Conservation (phyloP, 2,888 invertebrate species). For the Macrophya annulata region DNA sequence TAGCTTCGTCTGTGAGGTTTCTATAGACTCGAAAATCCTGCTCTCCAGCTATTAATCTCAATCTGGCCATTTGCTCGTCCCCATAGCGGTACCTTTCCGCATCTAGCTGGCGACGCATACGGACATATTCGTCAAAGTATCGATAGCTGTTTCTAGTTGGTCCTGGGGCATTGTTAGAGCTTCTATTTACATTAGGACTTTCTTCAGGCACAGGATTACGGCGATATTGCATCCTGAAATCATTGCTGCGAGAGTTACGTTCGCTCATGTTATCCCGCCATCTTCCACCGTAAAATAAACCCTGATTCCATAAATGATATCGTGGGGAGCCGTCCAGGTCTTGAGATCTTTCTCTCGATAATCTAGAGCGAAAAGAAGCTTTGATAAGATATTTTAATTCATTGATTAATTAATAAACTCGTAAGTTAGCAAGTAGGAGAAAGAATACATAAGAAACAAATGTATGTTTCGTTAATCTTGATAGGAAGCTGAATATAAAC, state of each 20-base stretch:
- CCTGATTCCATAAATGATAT: constrained; percentile 60
- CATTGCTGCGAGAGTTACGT: constrained; percentile 39
- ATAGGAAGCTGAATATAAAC: background rate
- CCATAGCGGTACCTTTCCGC: constrained; percentile 15
- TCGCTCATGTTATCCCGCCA: constrained; percentile 37
- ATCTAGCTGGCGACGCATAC: constrained; percentile 45
- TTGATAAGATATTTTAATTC: background rate
- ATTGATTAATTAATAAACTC: background rate
- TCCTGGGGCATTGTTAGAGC: background rate
- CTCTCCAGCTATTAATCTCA: constrained; percentile 3
- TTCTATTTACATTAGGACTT: constrained; percentile 22
- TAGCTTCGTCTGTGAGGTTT: constrained; percentile 45
- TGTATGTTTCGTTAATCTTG: background rate
- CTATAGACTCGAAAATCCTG: constrained; percentile 25
- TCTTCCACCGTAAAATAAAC: constrained; percentile 56
- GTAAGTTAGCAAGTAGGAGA: background rate
- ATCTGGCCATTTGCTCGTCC: constrained; percentile 21
- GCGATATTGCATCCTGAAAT: constrained; percentile 46
- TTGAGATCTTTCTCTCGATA: constrained; percentile 55
- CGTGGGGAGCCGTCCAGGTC: constrained; percentile 56
- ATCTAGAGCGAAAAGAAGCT: constrained; percentile 48
- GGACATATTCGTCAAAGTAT: constrained; percentile 48
- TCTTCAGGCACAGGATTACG: constrained; percentile 35
- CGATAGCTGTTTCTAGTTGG: constrained; percentile 36
- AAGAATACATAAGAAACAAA: background rate